phyloP scores from a whole-genome alignment of 1,140 invertebrate genomes.

The Triops longicaudatus region DNA sequence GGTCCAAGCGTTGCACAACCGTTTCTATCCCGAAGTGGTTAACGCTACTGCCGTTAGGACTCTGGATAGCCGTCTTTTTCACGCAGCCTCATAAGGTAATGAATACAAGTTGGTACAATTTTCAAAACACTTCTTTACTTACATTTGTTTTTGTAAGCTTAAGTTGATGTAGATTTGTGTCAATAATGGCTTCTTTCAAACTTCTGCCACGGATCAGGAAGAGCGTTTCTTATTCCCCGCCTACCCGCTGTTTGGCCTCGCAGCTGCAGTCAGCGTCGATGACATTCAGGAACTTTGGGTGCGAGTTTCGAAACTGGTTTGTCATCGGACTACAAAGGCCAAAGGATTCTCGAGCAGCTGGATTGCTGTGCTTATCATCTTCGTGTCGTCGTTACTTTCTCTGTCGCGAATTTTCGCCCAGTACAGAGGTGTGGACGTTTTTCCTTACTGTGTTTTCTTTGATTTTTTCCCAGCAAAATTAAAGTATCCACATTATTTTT shows the following conservation, averaged over 20 bases:
- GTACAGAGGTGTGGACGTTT: constrained; percentile 44
- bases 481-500: too few relatives aligned
- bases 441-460: too few relatives aligned
- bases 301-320: constrained; percentile 43
- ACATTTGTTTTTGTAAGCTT: constrained; percentile 27
- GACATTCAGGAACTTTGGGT: constrained; percentile 67
- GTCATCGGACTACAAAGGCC: constrained; percentile 38
- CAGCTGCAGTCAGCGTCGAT: constrained; percentile 74
- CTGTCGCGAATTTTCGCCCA: constrained; percentile 43
- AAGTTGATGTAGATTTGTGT: too few relatives aligned
- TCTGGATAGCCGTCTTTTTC: constrained; percentile 88
- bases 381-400: constrained; percentile 50
- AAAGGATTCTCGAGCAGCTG: neutral
- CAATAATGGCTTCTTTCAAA: too few relatives aligned
- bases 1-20: constrained; percentile 2
- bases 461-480: constrained; percentile 29
- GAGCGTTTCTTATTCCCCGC: constrained; percentile 93
- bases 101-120: constrained; percentile 16
- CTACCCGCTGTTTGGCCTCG: constrained; percentile 83
- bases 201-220: too few relatives aligned
- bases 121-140: neutral
- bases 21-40: constrained; percentile 19
- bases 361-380: constrained; percentile 39
- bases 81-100: constrained; percentile 81
- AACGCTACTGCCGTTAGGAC: constrained; percentile 53